Percentiles rank a stretch among this genome's conserved stretches.
Evolutionary conservation across 2,888 invertebrate species (phyloP).

Genomic region (Andrena flavipes): DNA sequence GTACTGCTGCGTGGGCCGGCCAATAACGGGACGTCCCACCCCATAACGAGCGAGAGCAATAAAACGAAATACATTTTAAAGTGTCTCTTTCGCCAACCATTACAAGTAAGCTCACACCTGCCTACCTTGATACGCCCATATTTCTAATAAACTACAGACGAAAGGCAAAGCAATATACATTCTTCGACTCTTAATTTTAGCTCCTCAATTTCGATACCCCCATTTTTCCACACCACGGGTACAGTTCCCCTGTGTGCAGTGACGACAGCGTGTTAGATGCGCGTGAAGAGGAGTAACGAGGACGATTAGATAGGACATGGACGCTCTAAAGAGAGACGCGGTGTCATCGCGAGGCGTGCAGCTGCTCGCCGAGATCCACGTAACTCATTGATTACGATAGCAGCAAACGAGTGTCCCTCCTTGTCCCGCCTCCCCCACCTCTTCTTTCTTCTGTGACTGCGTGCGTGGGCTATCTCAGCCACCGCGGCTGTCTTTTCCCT

Average conservation of each 20-base stretch:
- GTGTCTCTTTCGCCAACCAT: too few relatives aligned
- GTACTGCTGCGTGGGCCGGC: slow-evolving; percentile 10
- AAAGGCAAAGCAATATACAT: too few relatives aligned
- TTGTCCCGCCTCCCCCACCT: background rate
- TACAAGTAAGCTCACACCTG: too few relatives aligned
- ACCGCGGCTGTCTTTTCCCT: slow-evolving; percentile 56
- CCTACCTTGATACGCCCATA: too few relatives aligned
- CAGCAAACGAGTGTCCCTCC: slow-evolving; percentile 40
- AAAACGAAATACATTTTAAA: background rate
- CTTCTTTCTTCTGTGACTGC: slow-evolving; percentile 36
- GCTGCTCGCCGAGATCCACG: slow-evolving; percentile 46
- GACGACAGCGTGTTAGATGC: background rate
- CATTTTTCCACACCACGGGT: too few relatives aligned
- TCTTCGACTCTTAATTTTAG: too few relatives aligned
- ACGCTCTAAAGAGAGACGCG: slow-evolving; percentile 12
- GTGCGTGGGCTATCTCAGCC: slow-evolving; percentile 68
- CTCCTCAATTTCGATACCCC: too few relatives aligned
- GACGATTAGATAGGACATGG: background rate
- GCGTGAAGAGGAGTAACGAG: background rate
- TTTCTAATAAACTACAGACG: too few relatives aligned
- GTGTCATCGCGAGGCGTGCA: slow-evolving; percentile 34
- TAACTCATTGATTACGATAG: slow-evolving; percentile 77
- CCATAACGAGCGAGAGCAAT: background rate
- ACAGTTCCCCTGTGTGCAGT: too few relatives aligned
- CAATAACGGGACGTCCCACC: slow-evolving; percentile 51